Conservation (phyloP, 2,113 vertebrate genomes). For the Semicossyphus pulcher region DNA sequence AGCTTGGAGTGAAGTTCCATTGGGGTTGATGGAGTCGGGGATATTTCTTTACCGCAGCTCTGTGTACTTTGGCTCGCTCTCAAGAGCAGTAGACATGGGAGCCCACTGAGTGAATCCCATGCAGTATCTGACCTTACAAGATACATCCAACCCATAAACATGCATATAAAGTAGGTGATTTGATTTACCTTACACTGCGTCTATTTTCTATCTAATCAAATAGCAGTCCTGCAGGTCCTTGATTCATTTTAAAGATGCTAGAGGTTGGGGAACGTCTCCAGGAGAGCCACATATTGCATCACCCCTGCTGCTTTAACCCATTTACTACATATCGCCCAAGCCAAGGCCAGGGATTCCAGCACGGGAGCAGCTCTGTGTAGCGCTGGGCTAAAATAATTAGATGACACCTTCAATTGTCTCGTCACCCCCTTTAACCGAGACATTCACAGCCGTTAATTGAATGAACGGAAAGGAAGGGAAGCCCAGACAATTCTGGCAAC, state of each 20-base stretch:
- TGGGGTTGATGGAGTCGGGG: constrained; percentile 32
- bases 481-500: constrained; percentile 74
- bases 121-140: constrained; percentile 71
- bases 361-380: constrained; percentile 53
- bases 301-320: constrained; percentile 83
- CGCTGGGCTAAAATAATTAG: constrained; percentile 83
- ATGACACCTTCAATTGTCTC: constrained; percentile 84
- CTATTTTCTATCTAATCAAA: constrained; percentile 81
- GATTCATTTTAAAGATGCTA: constrained; percentile 83
- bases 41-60: constrained; percentile 30
- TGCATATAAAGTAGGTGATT: constrained; percentile 72
- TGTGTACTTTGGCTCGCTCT: constrained; percentile 54
- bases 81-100: constrained; percentile 36
- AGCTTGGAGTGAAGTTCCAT: constrained; percentile 31
- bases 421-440: constrained; percentile 79
- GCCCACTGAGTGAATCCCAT: constrained; percentile 4
- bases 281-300: constrained; percentile 81
- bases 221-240: constrained; percentile 74
- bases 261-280: constrained; percentile 75
- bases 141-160: constrained; percentile 47
- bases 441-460: constrained; percentile 81
- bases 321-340: constrained; percentile 76
- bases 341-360: constrained; percentile 66
- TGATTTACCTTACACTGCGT: constrained; percentile 71
- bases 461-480: constrained; percentile 76